phyloP scores from a whole-genome alignment of 2,888 invertebrate species.

The Leucophenga maculata region DNA sequence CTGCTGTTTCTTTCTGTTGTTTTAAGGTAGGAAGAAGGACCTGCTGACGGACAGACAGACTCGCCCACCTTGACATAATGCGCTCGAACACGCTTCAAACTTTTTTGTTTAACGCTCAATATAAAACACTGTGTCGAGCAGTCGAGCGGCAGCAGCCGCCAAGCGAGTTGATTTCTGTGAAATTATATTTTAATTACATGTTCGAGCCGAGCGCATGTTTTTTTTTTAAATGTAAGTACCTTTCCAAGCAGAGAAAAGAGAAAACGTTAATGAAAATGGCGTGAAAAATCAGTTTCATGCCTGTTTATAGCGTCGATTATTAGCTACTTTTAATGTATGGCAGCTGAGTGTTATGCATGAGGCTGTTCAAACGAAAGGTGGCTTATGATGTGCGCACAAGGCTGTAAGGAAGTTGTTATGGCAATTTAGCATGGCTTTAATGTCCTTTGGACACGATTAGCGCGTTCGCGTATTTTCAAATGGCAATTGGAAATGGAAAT shows the following conservation, averaged over 20 bases:
- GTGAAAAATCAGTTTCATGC: conserved; percentile 66
- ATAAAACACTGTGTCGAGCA: background rate
- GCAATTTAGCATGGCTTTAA: conserved; percentile 22
- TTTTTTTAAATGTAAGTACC: no score
- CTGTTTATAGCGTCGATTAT: conserved; percentile 63
- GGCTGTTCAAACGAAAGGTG: conserved; percentile 38
- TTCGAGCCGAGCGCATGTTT: conserved; percentile 46
- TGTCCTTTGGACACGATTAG: conserved; percentile 19
- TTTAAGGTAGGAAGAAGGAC: background rate
- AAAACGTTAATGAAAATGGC: conserved; percentile 61
- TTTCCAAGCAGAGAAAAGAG: background rate
- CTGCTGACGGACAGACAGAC: background rate
- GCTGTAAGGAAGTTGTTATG: conserved; percentile 55
- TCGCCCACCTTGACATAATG: conserved; percentile 14
- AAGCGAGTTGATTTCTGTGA: conserved; percentile 36
- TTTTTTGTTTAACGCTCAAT: background rate
- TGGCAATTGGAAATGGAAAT: no score
- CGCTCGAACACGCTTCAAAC: conserved; percentile 17
- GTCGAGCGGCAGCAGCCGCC: background rate
- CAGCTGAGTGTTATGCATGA: background rate
- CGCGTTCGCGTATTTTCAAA: background rate
- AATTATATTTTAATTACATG: conserved; percentile 66
- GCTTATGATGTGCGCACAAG: conserved; percentile 35
- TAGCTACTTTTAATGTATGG: conserved; percentile 35
- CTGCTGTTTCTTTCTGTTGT: background rate